Evolutionary conservation across 2,797 vertebrate species (phyloP), one percentile per base, ranked within the genome.

Genomic region (Peromyscus attwateri): DNA sequence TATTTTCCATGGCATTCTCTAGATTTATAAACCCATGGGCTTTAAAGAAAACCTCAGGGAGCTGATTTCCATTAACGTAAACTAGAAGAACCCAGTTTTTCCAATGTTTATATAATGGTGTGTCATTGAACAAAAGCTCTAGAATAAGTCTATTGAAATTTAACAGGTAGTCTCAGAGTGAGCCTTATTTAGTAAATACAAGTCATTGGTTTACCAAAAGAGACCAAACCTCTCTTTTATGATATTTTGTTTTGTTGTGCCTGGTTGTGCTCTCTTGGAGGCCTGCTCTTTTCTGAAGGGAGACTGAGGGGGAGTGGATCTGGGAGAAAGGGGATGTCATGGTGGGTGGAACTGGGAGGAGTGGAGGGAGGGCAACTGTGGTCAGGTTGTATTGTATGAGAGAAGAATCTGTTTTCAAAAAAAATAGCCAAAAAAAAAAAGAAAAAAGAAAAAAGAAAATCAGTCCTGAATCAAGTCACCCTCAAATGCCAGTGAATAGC

Each of bases 71-170:
- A 79, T 83, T 71, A 52, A 70, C 75, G 62, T 75, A 91, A 93
- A 62, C 17, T 25, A 81, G 19, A 29, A 84, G 21, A 68, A 52
- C 3, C 40, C 57, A 83, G 52, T 75, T 80, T 70, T 93, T 66
- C 0, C 23, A 13, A 23, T 27, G 7, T 8, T 57, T 70, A 8
- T 17, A 55, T 21, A 93, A 71, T 34, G n/a, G n/a, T 92, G 12
- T 92, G 19, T 87, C 49, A 68, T 95, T 94, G 57, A 92, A 87
- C 12, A 75, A 89, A 95, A 89, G n/a, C 34, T 95, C 25, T 94
- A 1, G 31, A 79, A 25, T 83, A 55, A 71, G n/a, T 88, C 75
- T 60, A 76, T 6, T 87, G 34, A 93, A 55, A 19, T 31, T 90
- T 91, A 73, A 81, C 25, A 75, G 7, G 88, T 17, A 70, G n/a